Evolutionary conservation across 2,888 invertebrate genomes (phyloP).

Genomic region (Cosmorhoe ocellata): DNA sequence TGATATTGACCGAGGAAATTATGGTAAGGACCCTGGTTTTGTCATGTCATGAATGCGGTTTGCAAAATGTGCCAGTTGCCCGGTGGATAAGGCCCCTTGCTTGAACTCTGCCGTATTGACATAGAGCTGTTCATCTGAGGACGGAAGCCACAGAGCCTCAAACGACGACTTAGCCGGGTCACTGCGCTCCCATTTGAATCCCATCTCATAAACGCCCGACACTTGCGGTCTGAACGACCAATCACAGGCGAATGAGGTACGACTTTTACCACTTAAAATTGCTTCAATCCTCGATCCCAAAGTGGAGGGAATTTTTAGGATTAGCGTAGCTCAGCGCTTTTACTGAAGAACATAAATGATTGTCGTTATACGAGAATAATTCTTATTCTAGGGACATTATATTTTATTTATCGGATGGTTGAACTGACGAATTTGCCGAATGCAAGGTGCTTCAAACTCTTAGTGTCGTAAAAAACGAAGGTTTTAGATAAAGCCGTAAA

Average conservation of each 20-base stretch:
- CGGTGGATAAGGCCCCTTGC: constrained; percentile 15
- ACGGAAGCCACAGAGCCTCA: constrained; percentile 5
- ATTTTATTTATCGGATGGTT: constrained; percentile 17
- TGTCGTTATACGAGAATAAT: constrained; percentile 22
- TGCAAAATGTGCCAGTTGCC: background rate
- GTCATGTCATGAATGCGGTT: too few relatives aligned
- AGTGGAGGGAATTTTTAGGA: constrained; percentile 7
- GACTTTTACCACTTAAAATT: constrained; percentile 31
- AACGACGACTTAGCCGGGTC: constrained; percentile 42
- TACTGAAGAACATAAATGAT: constrained; percentile 14
- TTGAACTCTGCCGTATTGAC: constrained; percentile 31
- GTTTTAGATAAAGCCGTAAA: too few relatives aligned
- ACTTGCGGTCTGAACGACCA: constrained; percentile 26
- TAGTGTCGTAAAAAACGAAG: too few relatives aligned
- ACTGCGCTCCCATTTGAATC: constrained; percentile 61
- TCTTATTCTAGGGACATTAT: constrained; percentile 8
- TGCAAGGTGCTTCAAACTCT: too few relatives aligned
- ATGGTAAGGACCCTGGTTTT: too few relatives aligned
- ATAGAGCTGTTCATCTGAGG: constrained; percentile 23
- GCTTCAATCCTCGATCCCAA: constrained; percentile 3
- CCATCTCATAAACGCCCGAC: constrained; percentile 47
- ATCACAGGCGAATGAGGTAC: constrained; percentile 28
- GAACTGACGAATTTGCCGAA: background rate
- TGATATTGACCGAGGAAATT: too few relatives aligned
- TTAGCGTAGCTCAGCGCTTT: constrained; percentile 15